A percentile compares a stretch with the other conserved stretches of the same genome.
Evolutionary conservation across 2,888 invertebrate genomes (phyloP).

Genomic region (Poecilus cupreus): DNA sequence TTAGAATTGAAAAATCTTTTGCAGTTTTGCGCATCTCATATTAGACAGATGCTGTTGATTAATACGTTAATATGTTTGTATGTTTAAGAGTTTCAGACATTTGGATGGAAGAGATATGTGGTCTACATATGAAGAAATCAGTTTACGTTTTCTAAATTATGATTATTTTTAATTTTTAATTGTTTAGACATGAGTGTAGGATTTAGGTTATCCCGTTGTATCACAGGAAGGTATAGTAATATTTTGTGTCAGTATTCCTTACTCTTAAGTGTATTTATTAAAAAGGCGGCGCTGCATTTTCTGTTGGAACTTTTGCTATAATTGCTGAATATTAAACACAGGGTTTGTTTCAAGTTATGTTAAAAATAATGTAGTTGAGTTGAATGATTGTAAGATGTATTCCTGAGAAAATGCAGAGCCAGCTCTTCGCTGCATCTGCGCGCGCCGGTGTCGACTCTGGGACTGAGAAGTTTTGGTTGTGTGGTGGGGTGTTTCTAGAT

Average conservation of each 20-base stretch:
- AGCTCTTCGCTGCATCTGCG: neutral
- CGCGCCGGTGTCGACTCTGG: neutral
- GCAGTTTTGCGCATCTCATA: constrained; percentile 31
- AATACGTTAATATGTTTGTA: constrained; percentile 45
- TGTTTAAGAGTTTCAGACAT: constrained; percentile 57
- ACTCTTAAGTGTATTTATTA: constrained; percentile 34
- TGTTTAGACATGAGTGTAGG: constrained; percentile 56
- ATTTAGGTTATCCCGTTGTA: constrained; percentile 53
- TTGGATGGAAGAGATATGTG: constrained; percentile 44
- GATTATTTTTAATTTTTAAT: constrained; percentile 51
- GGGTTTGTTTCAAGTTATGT: too few species aligned
- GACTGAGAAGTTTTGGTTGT: neutral
- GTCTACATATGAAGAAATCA: constrained; percentile 1
- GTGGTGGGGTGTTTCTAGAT: constrained; percentile 72
- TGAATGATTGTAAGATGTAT: neutral
- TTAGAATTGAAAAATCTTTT: neutral
- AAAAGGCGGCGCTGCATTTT: constrained; percentile 11
- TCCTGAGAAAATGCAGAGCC: neutral
- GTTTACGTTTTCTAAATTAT: constrained; percentile 54
- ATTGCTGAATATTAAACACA: too few species aligned
- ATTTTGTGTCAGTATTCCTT: constrained; percentile 57
- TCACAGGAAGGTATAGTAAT: constrained; percentile 57
- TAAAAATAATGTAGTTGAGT: neutral
- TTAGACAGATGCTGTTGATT: constrained; percentile 18
- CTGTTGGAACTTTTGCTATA: neutral